Conservation (phyloP, 92 coral and sea anemone species). For the Epizoanthus illoricatus region DNA sequence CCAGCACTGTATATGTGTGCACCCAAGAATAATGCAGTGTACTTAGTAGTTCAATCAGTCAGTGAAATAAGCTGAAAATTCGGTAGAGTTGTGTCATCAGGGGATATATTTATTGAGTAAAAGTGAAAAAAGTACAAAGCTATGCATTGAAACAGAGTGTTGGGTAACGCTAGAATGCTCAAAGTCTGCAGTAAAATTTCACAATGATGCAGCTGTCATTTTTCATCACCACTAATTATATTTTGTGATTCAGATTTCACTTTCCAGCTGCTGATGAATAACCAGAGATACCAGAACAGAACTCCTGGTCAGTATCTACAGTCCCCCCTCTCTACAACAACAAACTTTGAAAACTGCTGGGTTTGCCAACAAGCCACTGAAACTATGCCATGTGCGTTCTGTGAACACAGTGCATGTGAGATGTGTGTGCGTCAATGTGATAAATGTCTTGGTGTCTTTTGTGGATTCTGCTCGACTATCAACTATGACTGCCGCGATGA, state of each 20-base stretch:
- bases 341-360: conserved; percentile 64
- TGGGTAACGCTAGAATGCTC: no score
- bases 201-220: not conserved
- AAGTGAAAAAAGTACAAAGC: no score
- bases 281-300: conserved; percentile 50
- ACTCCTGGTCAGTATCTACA: conserved; percentile 16
- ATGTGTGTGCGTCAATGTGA: conserved; percentile 90
- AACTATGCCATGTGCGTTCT: conserved; percentile 81
- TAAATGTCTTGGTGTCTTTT: conserved; percentile 85
- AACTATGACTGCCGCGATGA: conserved; percentile 78
- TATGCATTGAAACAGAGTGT: no score
- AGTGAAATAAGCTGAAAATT: no score
- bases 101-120: no score
- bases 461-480: conserved; percentile 79
- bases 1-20: no score
- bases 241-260: conserved; percentile 48
- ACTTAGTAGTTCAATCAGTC: no score
- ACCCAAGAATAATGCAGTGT: no score
- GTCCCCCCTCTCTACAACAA: conserved; percentile 26
- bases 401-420: conserved; percentile 81
- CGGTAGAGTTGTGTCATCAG: no score
- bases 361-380: conserved; percentile 73
- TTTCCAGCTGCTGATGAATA: conserved; percentile 70
- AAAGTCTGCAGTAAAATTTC: not conserved
- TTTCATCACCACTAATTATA: conserved; percentile 7